phyloP scores from a whole-genome alignment of 2,888 invertebrate species.

The Toxonevra muliebris region DNA sequence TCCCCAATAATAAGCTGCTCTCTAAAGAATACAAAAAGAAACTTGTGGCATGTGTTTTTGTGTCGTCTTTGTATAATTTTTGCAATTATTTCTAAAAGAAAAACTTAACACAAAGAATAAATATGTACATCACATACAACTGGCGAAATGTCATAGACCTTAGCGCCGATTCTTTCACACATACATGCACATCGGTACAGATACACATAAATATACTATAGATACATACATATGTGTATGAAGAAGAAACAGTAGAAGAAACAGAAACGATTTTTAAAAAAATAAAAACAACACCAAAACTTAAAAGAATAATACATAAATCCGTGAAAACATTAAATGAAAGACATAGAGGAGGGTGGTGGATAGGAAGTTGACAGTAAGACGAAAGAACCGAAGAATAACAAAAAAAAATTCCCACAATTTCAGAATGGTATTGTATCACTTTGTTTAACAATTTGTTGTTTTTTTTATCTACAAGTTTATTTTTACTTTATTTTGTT shows the following conservation, averaged over 20 bases:
- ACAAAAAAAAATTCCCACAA: conserved; percentile 28
- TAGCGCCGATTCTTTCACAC: background rate
- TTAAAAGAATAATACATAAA: conserved; percentile 4
- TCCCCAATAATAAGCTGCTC: conserved; percentile 12
- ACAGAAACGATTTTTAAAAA: background rate
- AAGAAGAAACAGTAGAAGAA: background rate
- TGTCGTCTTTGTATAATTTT: conserved; percentile 11
- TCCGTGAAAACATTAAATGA: background rate
- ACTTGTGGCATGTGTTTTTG: conserved; percentile 1
- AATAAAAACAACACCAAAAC: background rate
- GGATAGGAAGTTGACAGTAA: background rate
- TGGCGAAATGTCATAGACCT: conserved; percentile 31
- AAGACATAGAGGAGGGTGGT: background rate
- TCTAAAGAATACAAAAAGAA: background rate
- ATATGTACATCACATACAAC: background rate
- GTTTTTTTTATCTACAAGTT: too few relatives aligned
- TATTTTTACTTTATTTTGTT: conserved; percentile 1
- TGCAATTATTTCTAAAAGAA: conserved; percentile 18
- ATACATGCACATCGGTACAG: background rate
- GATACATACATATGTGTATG: background rate
- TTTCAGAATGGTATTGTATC: background rate
- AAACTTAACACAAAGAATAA: conserved; percentile 7
- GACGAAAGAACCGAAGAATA: background rate
- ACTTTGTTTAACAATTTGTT: too few relatives aligned
- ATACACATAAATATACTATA: background rate